Evolutionary conservation across 2,113 vertebrate genomes (phyloP).

Genomic region (Marmota flaviventris): DNA sequence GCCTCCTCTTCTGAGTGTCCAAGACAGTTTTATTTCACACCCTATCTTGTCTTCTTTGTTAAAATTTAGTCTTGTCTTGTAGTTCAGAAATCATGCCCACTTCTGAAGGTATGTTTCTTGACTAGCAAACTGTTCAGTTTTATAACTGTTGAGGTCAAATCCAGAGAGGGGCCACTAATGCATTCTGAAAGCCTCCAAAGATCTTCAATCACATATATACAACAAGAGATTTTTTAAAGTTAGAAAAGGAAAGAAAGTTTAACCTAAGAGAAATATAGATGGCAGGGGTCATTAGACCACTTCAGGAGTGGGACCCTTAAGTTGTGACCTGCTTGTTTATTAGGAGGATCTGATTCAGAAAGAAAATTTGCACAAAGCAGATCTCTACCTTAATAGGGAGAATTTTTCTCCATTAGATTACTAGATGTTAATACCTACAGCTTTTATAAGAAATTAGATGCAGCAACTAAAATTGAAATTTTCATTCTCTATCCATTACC

Average conservation of each 20-base stretch:
- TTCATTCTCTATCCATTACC: not conserved
- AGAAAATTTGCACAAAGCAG: not conserved
- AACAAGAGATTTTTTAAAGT: constrained; percentile 36
- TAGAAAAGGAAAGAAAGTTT: not conserved
- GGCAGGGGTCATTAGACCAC: not conserved
- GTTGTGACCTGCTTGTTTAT: constrained; percentile 42
- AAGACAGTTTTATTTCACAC: not conserved
- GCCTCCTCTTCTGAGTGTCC: not conserved
- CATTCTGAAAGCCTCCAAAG: constrained; percentile 21
- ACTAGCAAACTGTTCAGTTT: not conserved
- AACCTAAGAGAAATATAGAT: constrained; percentile 7
- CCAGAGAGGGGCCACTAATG: not conserved
- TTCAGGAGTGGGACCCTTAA: constrained; percentile 38
- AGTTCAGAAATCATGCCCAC: not conserved
- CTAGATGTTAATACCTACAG: not conserved
- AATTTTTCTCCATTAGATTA: constrained; percentile 18
- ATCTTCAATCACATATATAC: constrained; percentile 41
- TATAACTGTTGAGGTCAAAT: not conserved
- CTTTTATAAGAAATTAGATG: constrained; percentile 44
- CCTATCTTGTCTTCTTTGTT: not conserved
- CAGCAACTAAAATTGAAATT: not conserved
- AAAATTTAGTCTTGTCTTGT: not conserved
- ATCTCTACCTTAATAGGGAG: not conserved
- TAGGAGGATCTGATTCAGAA: constrained; percentile 26
- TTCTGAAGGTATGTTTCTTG: not conserved